Evolutionary conservation across 1,140 invertebrate species (phyloP).

Genomic region (Drosophila nikananu): DNA sequence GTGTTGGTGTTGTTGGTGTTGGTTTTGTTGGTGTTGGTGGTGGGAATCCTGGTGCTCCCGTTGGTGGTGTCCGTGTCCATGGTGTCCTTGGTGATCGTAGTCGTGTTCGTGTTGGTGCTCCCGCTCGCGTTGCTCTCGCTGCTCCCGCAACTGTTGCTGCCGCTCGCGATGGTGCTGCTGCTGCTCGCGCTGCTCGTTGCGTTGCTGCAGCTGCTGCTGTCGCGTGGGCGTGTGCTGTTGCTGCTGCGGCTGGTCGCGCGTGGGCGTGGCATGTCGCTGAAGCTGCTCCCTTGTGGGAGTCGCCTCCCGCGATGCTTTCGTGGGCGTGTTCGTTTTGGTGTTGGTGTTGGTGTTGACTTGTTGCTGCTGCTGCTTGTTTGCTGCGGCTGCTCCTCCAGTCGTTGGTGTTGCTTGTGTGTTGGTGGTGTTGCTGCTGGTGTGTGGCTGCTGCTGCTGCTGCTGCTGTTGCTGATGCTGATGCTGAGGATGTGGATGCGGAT

Average conservation of each 20-base stretch:
- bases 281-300: constrained; percentile 68
- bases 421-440: constrained; percentile 32
- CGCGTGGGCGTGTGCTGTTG: constrained; percentile 50
- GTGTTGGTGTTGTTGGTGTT: constrained; percentile 37
- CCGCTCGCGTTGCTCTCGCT: constrained; percentile 44
- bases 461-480: constrained; percentile 30
- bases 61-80: constrained; percentile 37
- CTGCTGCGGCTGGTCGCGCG: constrained; percentile 56
- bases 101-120: constrained; percentile 50
- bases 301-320: constrained; percentile 69
- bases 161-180: constrained; percentile 47
- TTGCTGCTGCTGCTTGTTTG: constrained; percentile 26
- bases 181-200: constrained; percentile 28
- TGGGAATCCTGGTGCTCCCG: constrained; percentile 43
- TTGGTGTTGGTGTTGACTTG: constrained; percentile 20
- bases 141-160: constrained; percentile 32
- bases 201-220: constrained; percentile 45
- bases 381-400: constrained; percentile 29
- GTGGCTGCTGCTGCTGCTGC: constrained; percentile 50
- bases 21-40: constrained; percentile 16
- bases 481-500: constrained; percentile 39
- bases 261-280: constrained; percentile 62
- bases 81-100: constrained; percentile 48
- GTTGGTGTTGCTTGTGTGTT: constrained; percentile 43
- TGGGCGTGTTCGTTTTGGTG: constrained; percentile 63